Evolutionary conservation across 2,113 vertebrate species (phyloP), one percentile per base, ranked within the genome.

Genomic region (Phycodurus eques): DNA sequence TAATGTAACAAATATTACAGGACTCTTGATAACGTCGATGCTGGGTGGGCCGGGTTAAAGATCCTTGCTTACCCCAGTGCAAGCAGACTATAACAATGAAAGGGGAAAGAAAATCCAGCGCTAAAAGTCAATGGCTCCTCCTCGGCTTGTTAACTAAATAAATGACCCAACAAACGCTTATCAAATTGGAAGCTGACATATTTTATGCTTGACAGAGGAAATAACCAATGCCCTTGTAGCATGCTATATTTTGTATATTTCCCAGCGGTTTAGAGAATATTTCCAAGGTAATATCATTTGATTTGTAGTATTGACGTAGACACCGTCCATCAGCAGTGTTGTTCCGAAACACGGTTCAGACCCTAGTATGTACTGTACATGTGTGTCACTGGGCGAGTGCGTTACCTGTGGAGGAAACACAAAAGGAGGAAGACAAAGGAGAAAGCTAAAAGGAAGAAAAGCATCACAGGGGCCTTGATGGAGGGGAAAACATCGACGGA

Each of bases 401-500:
- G 70, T 82, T 82, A 85, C 87, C 87, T 91, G 83, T 81, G 83
- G 86, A 87, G 83, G 78, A 79, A 87, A 76, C 80, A 85, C 81
- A 83, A 87, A 89, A 88, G 83, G 80, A 75, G 44, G 79, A 79
- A 87, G 86, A 91, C 88, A 90, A 90, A 90, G 87, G 71, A 73
- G 79, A 80, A 67, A 82, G 70, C 86, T 89, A 78, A 90, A 90
- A 85, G 79, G 86, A 85, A 75, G 76, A 75, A 89, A 89, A 80
- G 87, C 84, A 83, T 85, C 83, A 80, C 84, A 85, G 85, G 85
- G 84, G 85, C 84, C 77, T 69, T 44, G 87, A 87, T 83, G 83
- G 81, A 86, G 85, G 80, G 83, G 84, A 77, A 89, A 89, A 87
- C 86, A 90, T 91, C 87, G 88, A 89, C 88, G 89, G 84, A 74